Evolutionary conservation across 2,113 vertebrate genomes (phyloP), one percentile per base, ranked within the genome.

Genomic region (Climacteris rufus): DNA sequence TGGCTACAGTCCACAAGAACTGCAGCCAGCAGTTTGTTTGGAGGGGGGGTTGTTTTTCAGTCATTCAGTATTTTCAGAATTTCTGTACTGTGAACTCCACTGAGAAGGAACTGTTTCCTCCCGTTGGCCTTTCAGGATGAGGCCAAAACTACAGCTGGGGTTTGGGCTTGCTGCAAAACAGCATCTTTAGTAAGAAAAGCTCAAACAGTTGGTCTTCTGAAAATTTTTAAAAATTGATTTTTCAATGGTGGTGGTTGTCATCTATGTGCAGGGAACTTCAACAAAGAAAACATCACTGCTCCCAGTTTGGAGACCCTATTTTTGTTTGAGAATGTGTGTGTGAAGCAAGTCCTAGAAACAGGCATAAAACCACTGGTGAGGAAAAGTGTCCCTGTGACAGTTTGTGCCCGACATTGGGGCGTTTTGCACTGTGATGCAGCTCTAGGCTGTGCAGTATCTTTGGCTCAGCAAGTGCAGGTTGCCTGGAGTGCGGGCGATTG

Each of bases 401-500:
- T 19, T 77, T 53, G 63, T 44, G 60, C 22, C 4, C 0, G 0
- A 8, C 6, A 20, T 9, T 17, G 37, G 49, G 5, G 31, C 15
- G 31, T 37, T 83, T 11, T 60, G 69, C 2, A 1, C 15, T 12
- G 42, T 0, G 1, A 39, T 3, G 31, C 24, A 74, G 37, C 68
- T 70, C 42, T 39, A 31, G 68, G 28, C 15, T n/a, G 18, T 13
- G 31, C 3, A 4, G 35, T 66, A 70, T n/a, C 60, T 89, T 92
- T 93, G 64, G 69, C 77, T 91, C 33, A 22, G 70, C 35, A 56
- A 64, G 27, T 4, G 37, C 27, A n/a, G n/a, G n/a, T 61, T 77
- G 37, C 56, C 74, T 13, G 3, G 39, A 47, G n/a, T 10, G 39
- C 0, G 7, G 8, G 15, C 45, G 75, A 28, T 57, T 13, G 74